These are phyloP conservation scores for Holacanthus passer DNA, from an alignment of 2,113 vertebrate genomes.

Conservation along the genomic window DNA sequence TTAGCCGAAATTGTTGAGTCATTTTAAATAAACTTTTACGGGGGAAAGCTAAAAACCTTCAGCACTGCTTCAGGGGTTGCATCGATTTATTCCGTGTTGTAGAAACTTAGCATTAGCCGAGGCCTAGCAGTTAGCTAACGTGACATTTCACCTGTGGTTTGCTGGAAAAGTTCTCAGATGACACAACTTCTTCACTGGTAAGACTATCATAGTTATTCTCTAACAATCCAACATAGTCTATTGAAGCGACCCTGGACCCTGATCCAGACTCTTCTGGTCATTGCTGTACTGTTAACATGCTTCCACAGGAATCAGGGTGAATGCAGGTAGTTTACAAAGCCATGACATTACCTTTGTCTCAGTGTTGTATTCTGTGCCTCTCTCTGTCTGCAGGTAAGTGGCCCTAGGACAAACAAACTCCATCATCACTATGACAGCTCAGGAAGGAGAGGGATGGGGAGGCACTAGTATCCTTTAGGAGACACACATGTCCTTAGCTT, in stretches of 20 bases:
- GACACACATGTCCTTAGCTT: background rate
- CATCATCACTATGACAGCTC: constrained; percentile 73
- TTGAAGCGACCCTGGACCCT: background rate
- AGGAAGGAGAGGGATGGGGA: constrained; percentile 81
- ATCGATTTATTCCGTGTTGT: background rate
- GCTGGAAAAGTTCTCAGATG: constrained; percentile 33
- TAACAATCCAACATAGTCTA: background rate
- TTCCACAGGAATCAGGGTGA: background rate
- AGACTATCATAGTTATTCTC: background rate
- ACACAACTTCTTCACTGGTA: constrained; percentile 40
- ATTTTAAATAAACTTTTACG: too few relatives aligned
- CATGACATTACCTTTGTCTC: background rate
- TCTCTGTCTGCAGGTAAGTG: constrained; percentile 74
- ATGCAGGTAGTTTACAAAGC: background rate
- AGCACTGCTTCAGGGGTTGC: background rate
- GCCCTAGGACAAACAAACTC: constrained; percentile 33
- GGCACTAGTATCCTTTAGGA: constrained; percentile 80
- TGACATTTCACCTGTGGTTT: constrained; percentile 11
- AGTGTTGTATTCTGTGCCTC: constrained; percentile 7
- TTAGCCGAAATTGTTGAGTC: rapidly evolving
- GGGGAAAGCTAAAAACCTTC: too few relatives aligned
- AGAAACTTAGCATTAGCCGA: background rate
- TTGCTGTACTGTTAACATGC: background rate
- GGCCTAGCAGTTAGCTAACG: constrained; percentile 42
- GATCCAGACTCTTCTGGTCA: background rate